Evolutionary conservation across 2,888 invertebrate species (phyloP), one percentile per base, ranked within the genome.

Genomic region (Tipula helvola): DNA sequence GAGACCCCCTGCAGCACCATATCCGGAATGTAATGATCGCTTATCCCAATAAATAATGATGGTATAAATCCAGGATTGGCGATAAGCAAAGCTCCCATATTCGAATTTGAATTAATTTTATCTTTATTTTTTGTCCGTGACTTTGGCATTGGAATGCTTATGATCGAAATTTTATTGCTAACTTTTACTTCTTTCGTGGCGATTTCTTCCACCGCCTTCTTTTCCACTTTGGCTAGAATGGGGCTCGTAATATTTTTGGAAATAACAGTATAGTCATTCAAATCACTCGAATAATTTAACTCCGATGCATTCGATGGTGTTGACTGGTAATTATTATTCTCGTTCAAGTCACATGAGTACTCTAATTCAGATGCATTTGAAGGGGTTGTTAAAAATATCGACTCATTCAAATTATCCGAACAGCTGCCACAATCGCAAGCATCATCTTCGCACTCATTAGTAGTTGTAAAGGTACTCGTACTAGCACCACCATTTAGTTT

Each of bases 251-350:
- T n/a, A 86, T 44, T 12, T 44, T 44, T 44, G 1, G 18, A 3
- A 86, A 18, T 86, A 13, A 39, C 16, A 2, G n/a, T 39, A 84
- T 84, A 39, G 7, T 84, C 84, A 39, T 39, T 88, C 86, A 93
- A 91, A 88, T 93, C 93, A 87, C 90, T 90, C 1, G 90, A 91
- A 88, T 92, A 93, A 89, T 93, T 93, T 91, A 96, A 93, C 89
- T 96, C 96, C 0, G 96, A 95, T 47, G 96, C 96, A 90, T 96
- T 96, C 0, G 95, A 95, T 0, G 96, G 96, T 0, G 96, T 96
- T 85, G 89, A 89, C 86, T 90, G 89, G 87, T 90, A 89, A 83
- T 90, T 90, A 83, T 90, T 90, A 87, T 71, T 86, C 44, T 91
- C 91, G 28, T 87, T 88, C 85, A 93, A 91, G 88, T 93, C 93